phyloP scores from a whole-genome alignment of 2,113 vertebrate species.

The Zosterops borbonicus region DNA sequence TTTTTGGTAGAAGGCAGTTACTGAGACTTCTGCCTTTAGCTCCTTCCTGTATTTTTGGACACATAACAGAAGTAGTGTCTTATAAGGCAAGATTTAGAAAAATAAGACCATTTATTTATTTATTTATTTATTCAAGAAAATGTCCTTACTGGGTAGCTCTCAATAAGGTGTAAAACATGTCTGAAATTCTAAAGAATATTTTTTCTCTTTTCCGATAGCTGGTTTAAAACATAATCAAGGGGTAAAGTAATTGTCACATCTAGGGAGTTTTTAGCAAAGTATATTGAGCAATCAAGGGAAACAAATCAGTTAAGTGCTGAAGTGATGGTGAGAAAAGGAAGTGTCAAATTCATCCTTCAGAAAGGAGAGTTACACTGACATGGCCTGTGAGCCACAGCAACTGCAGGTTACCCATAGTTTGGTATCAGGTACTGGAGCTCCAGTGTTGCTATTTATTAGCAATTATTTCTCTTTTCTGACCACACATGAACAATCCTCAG shows the following conservation, averaged over 20 bases:
- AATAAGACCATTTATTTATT: neutral
- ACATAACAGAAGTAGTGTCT: neutral
- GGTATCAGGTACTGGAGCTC: neutral
- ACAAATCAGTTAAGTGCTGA: neutral
- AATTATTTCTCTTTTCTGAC: neutral
- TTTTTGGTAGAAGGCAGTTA: neutral
- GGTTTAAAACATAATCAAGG: neutral
- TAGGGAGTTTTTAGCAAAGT: neutral
- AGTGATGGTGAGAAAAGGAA: neutral
- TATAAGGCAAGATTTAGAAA: neutral
- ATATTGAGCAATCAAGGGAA: neutral
- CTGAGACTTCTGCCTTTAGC: neutral
- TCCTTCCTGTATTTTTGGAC: neutral
- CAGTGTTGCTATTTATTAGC: neutral
- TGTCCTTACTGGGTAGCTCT: accelerated
- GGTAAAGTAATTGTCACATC: neutral
- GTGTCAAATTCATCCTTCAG: neutral
- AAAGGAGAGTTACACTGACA: neutral
- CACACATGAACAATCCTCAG: neutral
- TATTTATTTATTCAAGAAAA: neutral
- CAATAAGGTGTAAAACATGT: neutral
- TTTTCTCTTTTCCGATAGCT: neutral
- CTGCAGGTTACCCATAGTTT: neutral
- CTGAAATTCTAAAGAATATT: neutral
- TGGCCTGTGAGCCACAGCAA: neutral